Base-by-base conservation (phyloP, 2,113 vertebrate species). In the Varanus komodoensis region DNA sequence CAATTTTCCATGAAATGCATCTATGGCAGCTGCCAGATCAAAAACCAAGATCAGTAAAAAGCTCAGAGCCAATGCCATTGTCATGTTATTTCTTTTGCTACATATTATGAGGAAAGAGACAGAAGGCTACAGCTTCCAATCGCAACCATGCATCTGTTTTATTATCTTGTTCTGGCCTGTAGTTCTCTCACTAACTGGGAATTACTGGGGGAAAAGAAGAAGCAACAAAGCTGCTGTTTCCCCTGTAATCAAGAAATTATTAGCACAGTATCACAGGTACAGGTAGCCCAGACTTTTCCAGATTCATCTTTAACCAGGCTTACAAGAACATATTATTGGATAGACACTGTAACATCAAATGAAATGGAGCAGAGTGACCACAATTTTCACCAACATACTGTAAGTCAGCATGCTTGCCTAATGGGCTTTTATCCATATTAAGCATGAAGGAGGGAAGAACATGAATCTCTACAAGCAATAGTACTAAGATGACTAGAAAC, bases 1-100 rank as follows among this genome's bases (percentile, higher is more conserved):
- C 44, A 82, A 74, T 89, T 61, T 89, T 29, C 50, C 44, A 87
- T 67, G 44, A 61, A 89, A 82, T 29, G 79, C 38, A 73, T 44
- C 27, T 6, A 38, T 29, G 52, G 29, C n/a, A 9, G 34, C 44
- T 81, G 32, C 44, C 57, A 79, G 57, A 48, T 0, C 12, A 21
- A 67, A 79, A 19, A 1, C 64, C 44, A 21, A 21, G 14, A 32
- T 85, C 38, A 64, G 14, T 48, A 29, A 57, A 54, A 83, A 83
- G 21, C 34, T 27, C 38, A 64, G n/a, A 29, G 21, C 14, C 61
- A 67, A 38, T 52, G 38, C 32, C 48, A n/a, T 32, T 50, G 19
- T 48, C 1, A 50, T n/a, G 32, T 50, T n/a, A 29, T 54, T 25
- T 54, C 17, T 50, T 73, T 73, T 52, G 68, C 61, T 17, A 29